Evolutionary conservation across 2,888 invertebrate genomes (phyloP), one percentile per base, ranked within the genome.

Genomic region (Flexamia atlantica): DNA sequence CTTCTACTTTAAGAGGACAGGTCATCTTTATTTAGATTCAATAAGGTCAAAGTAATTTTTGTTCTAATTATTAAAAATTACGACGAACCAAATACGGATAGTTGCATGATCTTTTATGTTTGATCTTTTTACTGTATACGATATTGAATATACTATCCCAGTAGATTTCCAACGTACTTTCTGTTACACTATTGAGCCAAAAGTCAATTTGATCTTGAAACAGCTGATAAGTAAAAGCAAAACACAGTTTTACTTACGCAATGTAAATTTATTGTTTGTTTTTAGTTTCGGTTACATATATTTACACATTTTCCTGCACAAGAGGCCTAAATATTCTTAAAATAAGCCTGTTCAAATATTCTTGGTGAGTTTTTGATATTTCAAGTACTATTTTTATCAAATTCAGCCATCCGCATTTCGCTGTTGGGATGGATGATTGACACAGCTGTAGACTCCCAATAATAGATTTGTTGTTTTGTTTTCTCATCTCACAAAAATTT

Each of bases 241-340:
- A 57, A 57, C 57, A 46, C 46, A 46, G 12, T 17, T 3, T 46
- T 17, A 12, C 46, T 46, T 46, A 46, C 46, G 46, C 12, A 57
- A 20, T 20, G 57, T 57, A 57, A 57, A 57, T 57, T 57, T 57
- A 23, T 57, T 57, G 57, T 57, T 57, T 57, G 57, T 57, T 57
- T 57, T 57, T 57, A 20, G 23, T 12, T 23, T 23, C 23, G 23
- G 9, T 20, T 57, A 57, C 57, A 57, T 23, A 46, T 46, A 46
- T 20, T 23, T 57, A 20, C 57, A 57, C 57, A 23, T 57, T 57
- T 57, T 50, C n/a, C 50, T 36, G 36, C 36, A 36, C 36, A 36
- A 36, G 36, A 36, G 9, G 7, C 46, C n/a, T 3, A 46, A 17
- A 46, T 46, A 46, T 46, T 12, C 46, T 46, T 46, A 12, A 12